Evolutionary conservation across 37 sponge, comb jelly and placozoan species (phyloP).

Genomic region (Halisarca cf. caerulea): DNA sequence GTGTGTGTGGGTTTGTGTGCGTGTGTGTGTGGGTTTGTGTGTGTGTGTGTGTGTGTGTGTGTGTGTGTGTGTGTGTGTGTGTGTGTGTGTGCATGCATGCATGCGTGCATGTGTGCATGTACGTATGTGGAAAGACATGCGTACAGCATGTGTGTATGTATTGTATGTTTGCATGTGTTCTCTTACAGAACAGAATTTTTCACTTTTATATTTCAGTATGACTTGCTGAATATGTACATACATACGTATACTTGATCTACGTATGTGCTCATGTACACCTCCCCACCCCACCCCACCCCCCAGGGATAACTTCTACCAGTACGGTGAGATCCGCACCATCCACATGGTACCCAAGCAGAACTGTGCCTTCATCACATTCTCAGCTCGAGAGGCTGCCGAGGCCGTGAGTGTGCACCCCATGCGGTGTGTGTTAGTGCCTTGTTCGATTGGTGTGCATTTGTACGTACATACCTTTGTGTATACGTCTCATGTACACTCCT

Average conservation of each 20-base stretch:
- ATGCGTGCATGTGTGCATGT: neutral
- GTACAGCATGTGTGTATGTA: too few relatives aligned
- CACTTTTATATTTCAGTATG: too few relatives aligned
- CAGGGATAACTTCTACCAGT: conserved; percentile 91
- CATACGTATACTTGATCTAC: too few relatives aligned
- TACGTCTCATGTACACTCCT: too few relatives aligned
- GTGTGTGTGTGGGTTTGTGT: conserved; percentile 29
- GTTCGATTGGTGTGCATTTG: too few relatives aligned
- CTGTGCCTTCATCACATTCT: conserved; percentile 94
- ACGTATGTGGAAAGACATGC: neutral
- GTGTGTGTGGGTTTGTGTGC: neutral
- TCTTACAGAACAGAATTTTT: too few relatives aligned
- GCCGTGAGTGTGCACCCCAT: neutral
- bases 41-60: conserved; percentile 31
- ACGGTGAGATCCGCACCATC: conserved; percentile 81
- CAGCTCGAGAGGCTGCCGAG: conserved; percentile 81
- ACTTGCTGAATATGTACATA: too few relatives aligned
- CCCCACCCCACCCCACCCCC: conserved; percentile 15
- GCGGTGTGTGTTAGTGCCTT: neutral
- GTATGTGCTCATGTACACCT: neutral
- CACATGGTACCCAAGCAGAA: conserved; percentile 77
- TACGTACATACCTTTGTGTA: too few relatives aligned
- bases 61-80: conserved; percentile 32
- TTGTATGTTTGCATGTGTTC: too few relatives aligned
- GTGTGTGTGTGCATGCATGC: conserved; percentile 15